Base-by-base conservation (phyloP, 2,888 invertebrate species). In the Aphidoletes aphidimyza region DNA sequence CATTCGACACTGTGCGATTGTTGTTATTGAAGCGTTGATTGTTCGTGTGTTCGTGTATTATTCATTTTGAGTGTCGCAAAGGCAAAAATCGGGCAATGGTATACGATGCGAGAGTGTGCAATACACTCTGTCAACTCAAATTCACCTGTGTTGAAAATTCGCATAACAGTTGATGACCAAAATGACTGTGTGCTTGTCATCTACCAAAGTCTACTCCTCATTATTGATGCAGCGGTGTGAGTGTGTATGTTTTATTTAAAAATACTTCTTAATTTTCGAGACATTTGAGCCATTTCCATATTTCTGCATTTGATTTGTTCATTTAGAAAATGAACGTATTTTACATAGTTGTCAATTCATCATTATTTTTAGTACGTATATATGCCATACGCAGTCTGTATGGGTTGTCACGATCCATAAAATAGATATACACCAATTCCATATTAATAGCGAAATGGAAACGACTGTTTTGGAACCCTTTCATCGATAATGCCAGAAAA, bases 31-130 rank as follows among this genome's bases (percentile, higher is more conserved):
- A 0, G 14, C 69, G 34, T 30, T 69, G 69, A 54, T 54, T 54
- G 54, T 54, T 54, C 30, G 69, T 69, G 30, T 54, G 54, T 54
- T 54, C 30, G 69, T 69, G 30, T 34, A 69, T 69, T 69, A 69
- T 69, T 69, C 69, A 69, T 69, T 69, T 2, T 47, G 47, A n/a
- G n/a, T n/a, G n/a, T n/a, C n/a, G 54, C 26, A 54, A 2, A 54
- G 22, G 22, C 54, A 54, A 22, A 9, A 30, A 26, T 2, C 22
- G 3, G 54, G n/a, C n/a, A 22, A 54, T 26, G 54, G 54, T 54
- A 5, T 54, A 14, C 42, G 42, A 42, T 42, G 42, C 17, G 47
- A 2, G 47, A 6, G 2, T 47, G 47, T 17, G 14, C 5, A 19
- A 30, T 30, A 69, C n/a, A 30, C 14, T 26, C 69, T 54, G 54